Evolutionary conservation across 35 echinoderm and acorn worm genomes (phyloP).

Genomic region (Heliocidaris tuberculata): DNA sequence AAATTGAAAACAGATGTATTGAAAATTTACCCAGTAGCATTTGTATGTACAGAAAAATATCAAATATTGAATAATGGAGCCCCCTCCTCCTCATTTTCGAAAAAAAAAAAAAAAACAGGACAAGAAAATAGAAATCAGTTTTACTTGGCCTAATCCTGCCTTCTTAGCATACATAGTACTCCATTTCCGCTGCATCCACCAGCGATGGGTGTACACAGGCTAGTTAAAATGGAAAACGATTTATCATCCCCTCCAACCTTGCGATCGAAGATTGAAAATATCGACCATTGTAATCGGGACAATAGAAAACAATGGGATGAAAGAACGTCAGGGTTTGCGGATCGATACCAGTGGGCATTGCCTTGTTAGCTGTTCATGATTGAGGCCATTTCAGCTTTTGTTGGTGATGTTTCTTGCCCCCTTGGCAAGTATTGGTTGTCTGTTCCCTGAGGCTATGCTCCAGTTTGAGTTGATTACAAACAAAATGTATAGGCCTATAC

Average conservation of each 20-base stretch:
- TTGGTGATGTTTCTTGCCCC: neutral
- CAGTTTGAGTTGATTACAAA: neutral
- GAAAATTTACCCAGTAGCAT: too few species aligned
- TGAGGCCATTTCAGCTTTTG: neutral
- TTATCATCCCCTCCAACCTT: neutral
- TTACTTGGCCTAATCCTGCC: too few species aligned
- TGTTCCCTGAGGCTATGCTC: neutral
- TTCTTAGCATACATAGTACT: neutral
- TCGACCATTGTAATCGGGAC: neutral
- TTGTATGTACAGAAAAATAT: too few species aligned
- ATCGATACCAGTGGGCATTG: slow-evolving; percentile 16
- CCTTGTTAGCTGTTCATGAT: neutral
- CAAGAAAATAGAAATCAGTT: neutral
- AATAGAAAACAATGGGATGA: slow-evolving; percentile 11
- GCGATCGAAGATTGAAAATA: neutral
- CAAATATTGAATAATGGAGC: too few species aligned
- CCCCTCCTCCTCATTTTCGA: neutral
- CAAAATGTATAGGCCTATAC: neutral
- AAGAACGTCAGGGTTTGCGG: neutral
- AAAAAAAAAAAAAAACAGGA: neutral
- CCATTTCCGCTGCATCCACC: neutral
- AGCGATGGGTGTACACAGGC: neutral
- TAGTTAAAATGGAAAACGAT: neutral
- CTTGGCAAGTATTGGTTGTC: neutral
- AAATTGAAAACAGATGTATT: too few species aligned